Evolutionary conservation across 2,797 vertebrate genomes (phyloP), one percentile per base, ranked within the genome.

Genomic region (Hemitrygon akajei): DNA sequence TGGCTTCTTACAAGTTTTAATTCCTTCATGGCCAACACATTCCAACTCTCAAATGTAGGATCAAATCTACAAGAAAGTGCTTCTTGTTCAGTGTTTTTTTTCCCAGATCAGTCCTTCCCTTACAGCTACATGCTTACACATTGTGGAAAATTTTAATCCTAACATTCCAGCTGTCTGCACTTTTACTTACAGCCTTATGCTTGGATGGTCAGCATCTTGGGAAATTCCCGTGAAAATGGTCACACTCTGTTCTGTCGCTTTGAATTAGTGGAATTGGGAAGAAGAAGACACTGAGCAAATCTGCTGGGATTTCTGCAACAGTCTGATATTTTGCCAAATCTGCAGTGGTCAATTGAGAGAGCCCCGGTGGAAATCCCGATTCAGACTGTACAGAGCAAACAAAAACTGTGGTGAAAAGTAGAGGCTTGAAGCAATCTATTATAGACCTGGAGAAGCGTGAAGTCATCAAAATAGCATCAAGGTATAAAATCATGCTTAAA

Each of bases 211-310:
- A 20, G 86, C n/a, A 89, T 87, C 63, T 87, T n/a, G 18, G 58
- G 58, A 87, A 87, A 87, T 63, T n/a, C 84, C 84, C n/a, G 30
- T 87, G 58, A n/a, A 87, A 87, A 34, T 87, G 58, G 60, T 89
- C 63, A 69, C n/a, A 89, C 47, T 22, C n/a, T 58, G 16, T 25
- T 34, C n/a, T 34, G 63, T 14, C 34, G 69, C 63, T 89, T 37
- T 69, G 63, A 66, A 12, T 60, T 25, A 86, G 14, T 27, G 30
- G 25, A 86, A 66, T 89, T 7, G 60, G 86, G 58, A 34, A 37
- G 63, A 69, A 69, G 37, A 69, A 37, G n/a, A 69, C 34, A 69
- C 60, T 66, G 20, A 37, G 6, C 20, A 69, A 18, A n/a, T 66
- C 3, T 1, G 63, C 20, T 18, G 58, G 60, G 66, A 66, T 66